These are phyloP conservation scores for Endotricha flammealis DNA, from an alignment of 2,888 invertebrate species.

Conservation along the genomic window DNA sequence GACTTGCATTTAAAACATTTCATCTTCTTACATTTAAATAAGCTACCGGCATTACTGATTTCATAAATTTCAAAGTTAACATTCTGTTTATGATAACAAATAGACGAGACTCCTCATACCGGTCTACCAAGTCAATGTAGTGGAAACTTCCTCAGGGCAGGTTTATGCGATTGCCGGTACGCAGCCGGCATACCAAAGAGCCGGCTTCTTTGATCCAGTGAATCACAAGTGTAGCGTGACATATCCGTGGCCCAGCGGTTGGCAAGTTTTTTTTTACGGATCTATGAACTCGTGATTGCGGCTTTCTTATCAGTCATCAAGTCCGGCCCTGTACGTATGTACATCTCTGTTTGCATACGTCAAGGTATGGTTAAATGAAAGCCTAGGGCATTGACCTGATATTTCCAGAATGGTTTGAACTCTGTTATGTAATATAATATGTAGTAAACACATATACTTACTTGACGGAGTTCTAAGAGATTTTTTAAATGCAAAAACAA, in stretches of 20 bases:
- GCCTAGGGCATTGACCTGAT: background rate
- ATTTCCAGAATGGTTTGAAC: background rate
- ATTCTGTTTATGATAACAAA: no score
- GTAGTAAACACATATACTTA: no score
- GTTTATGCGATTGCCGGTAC: slow-evolving; percentile 38
- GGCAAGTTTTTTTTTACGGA: slow-evolving; percentile 47
- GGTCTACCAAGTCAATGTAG: slow-evolving; percentile 45
- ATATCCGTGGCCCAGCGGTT: slow-evolving; percentile 52
- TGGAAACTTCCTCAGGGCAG: slow-evolving; percentile 49
- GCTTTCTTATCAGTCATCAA: slow-evolving; percentile 7
- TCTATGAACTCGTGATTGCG: slow-evolving; percentile 42
- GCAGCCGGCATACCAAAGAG: slow-evolving; percentile 48
- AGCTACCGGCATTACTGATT: no score
- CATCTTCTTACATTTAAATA: no score
- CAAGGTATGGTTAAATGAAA: background rate
- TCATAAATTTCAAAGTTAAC: no score
- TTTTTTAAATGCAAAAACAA: no score
- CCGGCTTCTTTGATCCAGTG: slow-evolving; percentile 55
- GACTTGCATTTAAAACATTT: no score
- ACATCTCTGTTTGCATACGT: background rate
- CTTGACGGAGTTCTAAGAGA: no score
- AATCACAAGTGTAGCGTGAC: slow-evolving; percentile 61
- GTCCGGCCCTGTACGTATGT: slow-evolving; percentile 7
- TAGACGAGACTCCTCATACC: no score
- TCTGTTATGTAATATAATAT: background rate